Evolutionary conservation across 1,140 invertebrate species (phyloP).

Genomic region (Apolygus lucorum): DNA sequence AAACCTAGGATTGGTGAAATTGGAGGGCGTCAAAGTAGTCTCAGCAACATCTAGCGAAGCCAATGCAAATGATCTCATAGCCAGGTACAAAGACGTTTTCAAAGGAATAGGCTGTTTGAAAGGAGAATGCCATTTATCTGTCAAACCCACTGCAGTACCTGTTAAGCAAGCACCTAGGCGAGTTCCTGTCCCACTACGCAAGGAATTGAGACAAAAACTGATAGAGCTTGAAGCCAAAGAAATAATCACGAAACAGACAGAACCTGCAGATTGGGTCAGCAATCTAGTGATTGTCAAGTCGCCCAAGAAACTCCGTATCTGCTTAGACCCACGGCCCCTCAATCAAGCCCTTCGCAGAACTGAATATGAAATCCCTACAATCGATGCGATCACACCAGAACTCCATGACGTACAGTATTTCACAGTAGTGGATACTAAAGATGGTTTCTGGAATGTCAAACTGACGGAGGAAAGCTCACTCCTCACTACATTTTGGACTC

Average conservation of each 20-base stretch:
- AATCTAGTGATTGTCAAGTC: constrained; percentile 22
- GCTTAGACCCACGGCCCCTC: constrained; percentile 20
- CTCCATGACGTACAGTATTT: constrained; percentile 24
- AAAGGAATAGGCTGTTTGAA: constrained; percentile 15
- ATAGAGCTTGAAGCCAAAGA: constrained; percentile 27
- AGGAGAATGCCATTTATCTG: neutral
- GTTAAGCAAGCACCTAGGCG: constrained; percentile 30
- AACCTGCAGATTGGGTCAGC: constrained; percentile 32
- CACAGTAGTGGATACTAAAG: constrained; percentile 28
- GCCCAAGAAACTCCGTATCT: constrained; percentile 2
- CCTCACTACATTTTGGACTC: constrained; percentile 39
- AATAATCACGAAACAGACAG: constrained; percentile 32
- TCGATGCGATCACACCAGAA: constrained; percentile 25
- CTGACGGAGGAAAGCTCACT: constrained; percentile 20
- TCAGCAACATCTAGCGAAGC: neutral
- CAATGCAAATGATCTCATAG: neutral
- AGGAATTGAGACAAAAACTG: constrained; percentile 29
- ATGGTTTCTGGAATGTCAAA: constrained; percentile 28
- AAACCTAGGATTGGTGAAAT: neutral
- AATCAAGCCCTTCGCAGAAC: constrained; percentile 31
- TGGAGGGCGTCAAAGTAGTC: neutral
- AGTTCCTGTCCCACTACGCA: constrained; percentile 29
- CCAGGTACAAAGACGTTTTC: constrained; percentile 10
- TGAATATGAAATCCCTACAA: neutral
- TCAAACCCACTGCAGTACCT: neutral